Base-by-base conservation (phyloP, 37 sponge, comb jelly and placozoan genomes). In the Agelas oroides region DNA sequence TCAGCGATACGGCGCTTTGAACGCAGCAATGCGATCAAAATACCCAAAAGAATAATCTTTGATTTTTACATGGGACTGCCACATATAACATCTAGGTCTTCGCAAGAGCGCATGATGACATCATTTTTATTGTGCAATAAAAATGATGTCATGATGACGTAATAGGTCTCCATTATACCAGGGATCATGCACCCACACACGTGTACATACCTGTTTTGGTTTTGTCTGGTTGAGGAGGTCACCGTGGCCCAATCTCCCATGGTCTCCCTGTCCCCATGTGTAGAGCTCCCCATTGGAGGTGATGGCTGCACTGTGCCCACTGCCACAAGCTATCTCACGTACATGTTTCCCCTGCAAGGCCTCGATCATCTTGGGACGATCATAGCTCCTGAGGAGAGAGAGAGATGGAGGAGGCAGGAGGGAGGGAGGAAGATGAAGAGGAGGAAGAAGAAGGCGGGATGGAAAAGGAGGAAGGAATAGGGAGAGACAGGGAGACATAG, bases 161-260 rank as follows among this genome's bases (percentile, higher is more conserved):
- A n/a, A n/a, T n/a, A n/a, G n/a, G n/a, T n/a, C n/a, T n/a, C n/a
- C n/a, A n/a, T n/a, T n/a, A n/a, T n/a, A n/a, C n/a, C n/a, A n/a
- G n/a, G n/a, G n/a, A n/a, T n/a, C 61, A 76, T 57, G 37, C 61
- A 59, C 61, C 3, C 46, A 46, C 46, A 46, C 46, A 46, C 46
- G 8, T 8, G 8, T 46, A 68, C 85, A 46, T 57, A 95, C 98
- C 90, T 77, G 90, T 80, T 97, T 97, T 24, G 98, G 98, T 80
- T 89, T 95, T 70, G 84, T 53, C 31, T 90, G 88, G 64, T 67
- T 93, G 38, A 61, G 38, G 8, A 54, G 75, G 71, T 95, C 92
- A 0, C 96, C 96, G 75, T 97, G 98, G 0, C 98, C 98, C 27
- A 97, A 88, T 41, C 94, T 74, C 0, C 98, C 98, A 37, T 91